A percentile compares a stretch with the other conserved stretches of the same genome.
Evolutionary conservation across 2,113 vertebrate genomes (phyloP).

Genomic region (Cynoglossus semilaevis): DNA sequence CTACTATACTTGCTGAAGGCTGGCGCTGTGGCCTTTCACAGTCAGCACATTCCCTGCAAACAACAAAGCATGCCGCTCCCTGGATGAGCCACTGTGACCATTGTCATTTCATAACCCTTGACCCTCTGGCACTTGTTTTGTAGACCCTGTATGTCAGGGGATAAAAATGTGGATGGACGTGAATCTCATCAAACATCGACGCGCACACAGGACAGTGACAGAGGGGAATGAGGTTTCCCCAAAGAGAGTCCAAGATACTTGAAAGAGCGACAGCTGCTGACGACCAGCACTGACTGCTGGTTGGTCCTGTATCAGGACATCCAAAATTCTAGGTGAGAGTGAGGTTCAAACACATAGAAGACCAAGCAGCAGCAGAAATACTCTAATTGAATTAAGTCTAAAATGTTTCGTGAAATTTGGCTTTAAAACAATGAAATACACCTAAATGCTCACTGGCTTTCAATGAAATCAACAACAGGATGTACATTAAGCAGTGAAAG

Average conservation of each 20-base stretch:
- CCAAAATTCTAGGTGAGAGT: no score
- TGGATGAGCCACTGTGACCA: conserved; percentile 57
- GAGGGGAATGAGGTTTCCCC: conserved; percentile 3
- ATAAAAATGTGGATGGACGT: conserved; percentile 56
- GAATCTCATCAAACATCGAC: conserved; percentile 48
- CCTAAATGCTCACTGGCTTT: no score
- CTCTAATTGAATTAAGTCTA: no score
- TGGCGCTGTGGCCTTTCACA: conserved; percentile 58
- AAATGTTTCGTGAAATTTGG: no score
- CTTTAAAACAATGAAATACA: no score
- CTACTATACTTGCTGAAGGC: conserved; percentile 60
- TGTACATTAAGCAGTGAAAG: no score
- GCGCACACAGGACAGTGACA: conserved; percentile 12
- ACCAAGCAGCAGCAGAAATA: no score
- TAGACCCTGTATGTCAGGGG: conserved; percentile 45
- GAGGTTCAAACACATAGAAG: no score
- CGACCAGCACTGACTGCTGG: background rate
- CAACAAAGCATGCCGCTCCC: conserved; percentile 72
- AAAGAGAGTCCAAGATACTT: conserved; percentile 16
- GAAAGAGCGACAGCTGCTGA: conserved; percentile 2
- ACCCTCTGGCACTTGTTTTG: conserved; percentile 56
- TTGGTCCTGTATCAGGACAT: no score
- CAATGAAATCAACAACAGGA: no score
- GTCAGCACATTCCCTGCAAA: conserved; percentile 78
- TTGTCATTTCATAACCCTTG: conserved; percentile 67